A percentile compares a stretch with the other conserved stretches of the same genome.
These are phyloP conservation scores for Mantis religiosa DNA, from an alignment of 2,888 invertebrate genomes.

Conservation along the genomic window DNA sequence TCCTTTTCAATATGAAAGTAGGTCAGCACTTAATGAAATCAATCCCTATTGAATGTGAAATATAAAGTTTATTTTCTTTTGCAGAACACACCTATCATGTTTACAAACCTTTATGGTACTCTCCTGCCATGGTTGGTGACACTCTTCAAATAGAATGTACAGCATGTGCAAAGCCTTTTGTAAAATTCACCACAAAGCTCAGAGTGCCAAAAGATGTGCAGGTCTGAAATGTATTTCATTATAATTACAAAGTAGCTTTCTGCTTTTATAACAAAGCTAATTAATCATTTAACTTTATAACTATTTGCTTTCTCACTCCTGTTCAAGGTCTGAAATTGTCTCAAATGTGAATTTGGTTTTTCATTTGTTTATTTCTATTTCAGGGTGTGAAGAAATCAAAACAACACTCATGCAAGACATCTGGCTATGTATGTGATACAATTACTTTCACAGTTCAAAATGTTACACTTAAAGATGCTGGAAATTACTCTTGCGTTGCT, in stretches of 20 bases:
- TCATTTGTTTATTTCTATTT: background rate
- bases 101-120: background rate
- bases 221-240: background rate
- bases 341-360: background rate
- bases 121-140: background rate
- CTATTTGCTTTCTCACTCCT: background rate
- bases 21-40: background rate
- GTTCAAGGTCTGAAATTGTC: background rate
- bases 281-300: background rate
- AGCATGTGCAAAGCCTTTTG: background rate
- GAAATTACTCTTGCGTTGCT: slow-evolving; percentile 43
- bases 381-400: too few relatives aligned
- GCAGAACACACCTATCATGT: background rate
- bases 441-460: slow-evolving; percentile 29
- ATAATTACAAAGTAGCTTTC: background rate
- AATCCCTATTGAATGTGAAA: background rate
- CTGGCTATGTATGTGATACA: background rate
- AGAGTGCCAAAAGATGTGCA: background rate
- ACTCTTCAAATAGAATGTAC: background rate
- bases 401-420: background rate
- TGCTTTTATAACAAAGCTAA: too few relatives aligned
- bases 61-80: background rate
- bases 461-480: slow-evolving; percentile 42
- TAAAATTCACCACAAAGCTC: background rate
- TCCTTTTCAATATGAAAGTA: background rate